A percentile compares a stretch with the other conserved stretches of the same genome.
phyloP scores from a whole-genome alignment of 2,113 vertebrate species.

The Bufo gargarizans region DNA sequence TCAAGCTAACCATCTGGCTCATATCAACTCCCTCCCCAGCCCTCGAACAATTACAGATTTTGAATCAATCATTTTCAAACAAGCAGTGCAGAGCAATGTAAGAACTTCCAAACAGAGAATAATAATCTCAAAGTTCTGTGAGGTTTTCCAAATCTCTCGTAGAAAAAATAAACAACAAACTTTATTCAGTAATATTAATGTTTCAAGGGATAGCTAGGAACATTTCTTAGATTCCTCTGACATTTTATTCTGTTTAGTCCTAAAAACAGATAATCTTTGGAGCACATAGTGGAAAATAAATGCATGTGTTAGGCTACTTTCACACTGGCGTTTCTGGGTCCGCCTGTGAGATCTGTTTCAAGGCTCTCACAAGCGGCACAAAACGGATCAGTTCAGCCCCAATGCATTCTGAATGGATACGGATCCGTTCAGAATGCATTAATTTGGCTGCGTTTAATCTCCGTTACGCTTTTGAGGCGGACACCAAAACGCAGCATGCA shows the following conservation, averaged over 20 bases:
- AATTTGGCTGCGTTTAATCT: too few relatives aligned
- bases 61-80: conserved; percentile 57
- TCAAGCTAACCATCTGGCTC: conserved; percentile 65
- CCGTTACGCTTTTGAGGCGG: too few relatives aligned
- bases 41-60: conserved; percentile 64
- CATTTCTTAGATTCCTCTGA: background rate
- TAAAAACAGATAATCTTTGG: background rate
- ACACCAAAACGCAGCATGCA: too few relatives aligned
- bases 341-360: too few relatives aligned
- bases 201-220: background rate
- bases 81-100: conserved; percentile 57
- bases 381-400: too few relatives aligned
- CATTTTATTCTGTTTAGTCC: background rate
- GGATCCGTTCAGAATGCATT: too few relatives aligned
- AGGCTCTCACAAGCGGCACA: too few relatives aligned
- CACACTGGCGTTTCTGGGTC: too few relatives aligned
- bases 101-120: conserved; percentile 41
- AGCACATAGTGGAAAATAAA: background rate
- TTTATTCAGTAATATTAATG: conserved; percentile 50
- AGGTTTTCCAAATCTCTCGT: conserved; percentile 38
- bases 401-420: too few relatives aligned
- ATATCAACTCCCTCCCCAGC: conserved; percentile 66
- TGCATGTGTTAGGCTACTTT: background rate
- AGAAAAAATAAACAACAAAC: conserved; percentile 30
- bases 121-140: conserved; percentile 31